Evolutionary conservation across 2,113 vertebrate genomes (phyloP), one percentile per base, ranked within the genome.

Genomic region (Triplophysa rosa): DNA sequence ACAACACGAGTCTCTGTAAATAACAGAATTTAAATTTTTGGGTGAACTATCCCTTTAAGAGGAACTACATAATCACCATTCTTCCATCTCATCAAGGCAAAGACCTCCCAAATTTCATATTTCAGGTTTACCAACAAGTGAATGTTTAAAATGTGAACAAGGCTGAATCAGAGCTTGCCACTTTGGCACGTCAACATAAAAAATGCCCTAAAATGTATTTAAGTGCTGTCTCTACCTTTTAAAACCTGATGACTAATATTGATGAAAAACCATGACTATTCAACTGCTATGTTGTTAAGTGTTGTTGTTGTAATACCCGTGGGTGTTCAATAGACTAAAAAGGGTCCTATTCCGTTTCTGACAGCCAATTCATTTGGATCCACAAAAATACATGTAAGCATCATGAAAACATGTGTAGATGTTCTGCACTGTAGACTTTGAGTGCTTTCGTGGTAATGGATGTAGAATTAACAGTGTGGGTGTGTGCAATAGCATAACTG

Each of bases 171-270:
- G 33, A 59, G 69, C 54, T 10, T 42, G 68, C 19, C 56, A 73
- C 58, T 73, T 73, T 59, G 45, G 56, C 40, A 37, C 71, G 62
- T 62, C 71, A 47, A 63, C 23, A 76, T 47, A 64, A 76, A 76
- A 52, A 42, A 33, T 33, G 33, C 40, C 17, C 61, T 65, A 65
- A 76, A 63, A 74, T 45, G 58, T 29, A 14, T 74, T 74, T 49
- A 63, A 74, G 72, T 74, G 58, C 19, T 63, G 58, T 23, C 47
- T 23, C 23, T 62, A 21, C 54, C 19, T 10, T 58, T 12, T 14
- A 45, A 77, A 65, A 9, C 23, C 24, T 52, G 64, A 82, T 82
- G 77, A 82, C 77, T 79, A 82, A 77, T 65, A 65, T 11, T 65
- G 74, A 74, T 74, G 40, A 47, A 12, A 64, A 52, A 52, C 4